Conservation (phyloP, 2,888 invertebrate species). For the Pantelozetes paolii region DNA sequence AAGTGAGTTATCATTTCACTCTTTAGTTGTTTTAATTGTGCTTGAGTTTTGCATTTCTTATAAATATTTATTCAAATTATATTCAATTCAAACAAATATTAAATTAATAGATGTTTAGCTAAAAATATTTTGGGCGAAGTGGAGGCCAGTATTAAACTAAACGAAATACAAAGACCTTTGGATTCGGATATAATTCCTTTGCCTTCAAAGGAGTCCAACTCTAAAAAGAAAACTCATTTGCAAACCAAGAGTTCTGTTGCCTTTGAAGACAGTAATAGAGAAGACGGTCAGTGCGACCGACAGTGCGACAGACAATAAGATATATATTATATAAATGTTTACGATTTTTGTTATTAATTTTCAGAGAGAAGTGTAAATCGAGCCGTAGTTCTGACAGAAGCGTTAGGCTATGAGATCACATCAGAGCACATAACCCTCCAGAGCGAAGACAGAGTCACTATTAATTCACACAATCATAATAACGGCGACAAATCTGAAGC, state of each 20-base stretch:
- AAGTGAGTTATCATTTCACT: conserved; percentile 52
- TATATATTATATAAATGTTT: background rate
- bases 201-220: background rate
- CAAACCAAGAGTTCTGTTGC: conserved; percentile 19
- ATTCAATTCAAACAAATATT: conserved; percentile 58
- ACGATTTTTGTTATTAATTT: background rate
- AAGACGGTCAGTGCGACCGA: background rate
- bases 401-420: conserved; percentile 25
- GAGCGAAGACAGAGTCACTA: conserved; percentile 32
- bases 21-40: too few species aligned
- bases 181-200: background rate
- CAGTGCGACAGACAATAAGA: background rate
- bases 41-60: too few species aligned
- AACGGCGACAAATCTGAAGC: background rate
- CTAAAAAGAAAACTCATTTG: background rate
- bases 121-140: conserved; percentile 91
- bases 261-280: conserved; percentile 24
- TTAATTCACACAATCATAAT: background rate
- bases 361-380: conserved; percentile 14
- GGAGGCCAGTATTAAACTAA: conserved; percentile 83
- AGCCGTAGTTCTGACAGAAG: conserved; percentile 30
- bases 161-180: conserved; percentile 56
- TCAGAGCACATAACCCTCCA: conserved; percentile 38
- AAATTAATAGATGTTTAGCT: conserved; percentile 82
- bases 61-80: conserved; percentile 71